These are phyloP conservation scores for Micropterix aruncella DNA, from an alignment of 2,888 invertebrate genomes.

Conservation along the genomic window DNA sequence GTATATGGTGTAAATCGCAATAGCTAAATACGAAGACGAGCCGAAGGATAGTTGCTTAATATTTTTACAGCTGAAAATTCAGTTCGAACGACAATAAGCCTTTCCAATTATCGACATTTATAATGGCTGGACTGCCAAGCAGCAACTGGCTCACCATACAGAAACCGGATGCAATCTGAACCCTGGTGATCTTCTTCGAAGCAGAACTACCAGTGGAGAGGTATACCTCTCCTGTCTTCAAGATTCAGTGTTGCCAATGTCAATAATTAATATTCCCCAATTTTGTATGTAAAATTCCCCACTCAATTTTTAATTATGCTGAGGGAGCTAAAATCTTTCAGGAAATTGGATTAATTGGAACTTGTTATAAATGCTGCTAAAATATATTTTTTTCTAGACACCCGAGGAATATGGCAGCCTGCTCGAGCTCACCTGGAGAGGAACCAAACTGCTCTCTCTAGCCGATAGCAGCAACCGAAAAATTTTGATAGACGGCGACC, in stretches of 20 bases:
- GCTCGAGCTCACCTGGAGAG: constrained; percentile 92
- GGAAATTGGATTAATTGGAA: no score
- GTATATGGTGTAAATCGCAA: no score
- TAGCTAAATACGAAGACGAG: no score
- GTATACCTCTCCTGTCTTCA: constrained; percentile 30
- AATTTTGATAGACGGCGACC: constrained; percentile 89
- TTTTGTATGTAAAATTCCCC: background rate
- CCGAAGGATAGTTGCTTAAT: no score
- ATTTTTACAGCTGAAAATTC: constrained; percentile 38
- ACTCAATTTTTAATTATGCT: no score
- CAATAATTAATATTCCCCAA: no score
- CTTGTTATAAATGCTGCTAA: no score
- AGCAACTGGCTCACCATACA: constrained; percentile 94
- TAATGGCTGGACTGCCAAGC: constrained; percentile 98
- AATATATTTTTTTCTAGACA: no score
- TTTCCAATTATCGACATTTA: constrained; percentile 80
- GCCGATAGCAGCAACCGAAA: constrained; percentile 70
- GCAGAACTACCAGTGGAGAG: constrained; percentile 93
- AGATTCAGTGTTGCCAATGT: constrained; percentile 1
- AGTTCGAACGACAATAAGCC: constrained; percentile 53
- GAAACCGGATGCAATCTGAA: constrained; percentile 93
- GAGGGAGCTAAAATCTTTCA: no score
- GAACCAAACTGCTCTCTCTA: constrained; percentile 69
- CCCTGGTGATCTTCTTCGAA: constrained; percentile 91
- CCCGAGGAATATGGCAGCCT: constrained; percentile 86